These are phyloP conservation scores for Trichonephila clavata DNA, from an alignment of 1,140 invertebrate species.

Conservation along the genomic window DNA sequence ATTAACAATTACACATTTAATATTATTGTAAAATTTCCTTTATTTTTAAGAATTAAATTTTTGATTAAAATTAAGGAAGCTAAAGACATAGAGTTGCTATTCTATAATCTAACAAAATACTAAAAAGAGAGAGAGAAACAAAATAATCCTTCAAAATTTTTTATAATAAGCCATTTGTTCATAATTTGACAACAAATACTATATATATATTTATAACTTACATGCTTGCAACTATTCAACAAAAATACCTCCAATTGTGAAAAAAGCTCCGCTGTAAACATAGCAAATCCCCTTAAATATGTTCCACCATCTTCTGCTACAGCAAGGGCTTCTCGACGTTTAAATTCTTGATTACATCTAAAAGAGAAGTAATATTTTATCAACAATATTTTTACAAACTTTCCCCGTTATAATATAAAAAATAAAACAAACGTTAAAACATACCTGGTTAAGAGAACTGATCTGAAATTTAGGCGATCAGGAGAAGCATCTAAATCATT, in stretches of 20 bases:
- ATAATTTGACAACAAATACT: too few species aligned
- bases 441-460: slow-evolving; percentile 80
- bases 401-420: background rate
- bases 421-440: too few species aligned
- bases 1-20: too few species aligned
- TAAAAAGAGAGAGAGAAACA: too few species aligned
- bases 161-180: too few species aligned
- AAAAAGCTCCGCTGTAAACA: slow-evolving; percentile 78
- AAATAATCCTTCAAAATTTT: too few species aligned
- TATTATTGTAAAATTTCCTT: too few species aligned
- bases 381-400: background rate
- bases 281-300: slow-evolving; percentile 77
- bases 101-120: too few species aligned
- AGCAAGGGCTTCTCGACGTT: slow-evolving; percentile 71
- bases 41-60: too few species aligned
- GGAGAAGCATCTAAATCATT: slow-evolving; percentile 81
- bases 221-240: background rate
- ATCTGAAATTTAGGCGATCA: slow-evolving; percentile 82
- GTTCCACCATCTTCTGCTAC: slow-evolving; percentile 68
- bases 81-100: too few species aligned
- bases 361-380: background rate
- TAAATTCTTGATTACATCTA: slow-evolving; percentile 76
- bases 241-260: slow-evolving; percentile 76
- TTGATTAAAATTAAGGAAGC: too few species aligned
- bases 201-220: background rate